Conservation (phyloP, 2,888 invertebrate species). For the Eristalis tenax region DNA sequence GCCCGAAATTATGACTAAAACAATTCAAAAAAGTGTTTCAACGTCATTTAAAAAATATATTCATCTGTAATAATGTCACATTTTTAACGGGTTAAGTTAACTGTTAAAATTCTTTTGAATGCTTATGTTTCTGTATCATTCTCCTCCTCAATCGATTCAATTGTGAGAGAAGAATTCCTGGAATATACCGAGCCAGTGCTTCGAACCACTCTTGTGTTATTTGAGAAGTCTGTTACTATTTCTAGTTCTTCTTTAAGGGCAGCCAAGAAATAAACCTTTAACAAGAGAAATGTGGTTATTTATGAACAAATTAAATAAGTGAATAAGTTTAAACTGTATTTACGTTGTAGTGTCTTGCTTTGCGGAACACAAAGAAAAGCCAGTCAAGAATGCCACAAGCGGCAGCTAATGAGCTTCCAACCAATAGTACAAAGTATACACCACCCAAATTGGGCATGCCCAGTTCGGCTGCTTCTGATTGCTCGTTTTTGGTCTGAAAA, state of each 20-base stretch:
- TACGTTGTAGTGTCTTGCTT: conserved; percentile 78
- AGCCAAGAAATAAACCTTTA: conserved; percentile 85
- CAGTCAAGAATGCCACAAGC: conserved; percentile 78
- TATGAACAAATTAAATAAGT: background rate
- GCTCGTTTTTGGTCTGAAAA: conserved; percentile 76
- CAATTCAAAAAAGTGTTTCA: too few species aligned
- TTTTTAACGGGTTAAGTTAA: background rate
- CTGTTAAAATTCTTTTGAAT: background rate
- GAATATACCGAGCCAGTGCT: conserved; percentile 80
- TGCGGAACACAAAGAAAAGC: conserved; percentile 76
- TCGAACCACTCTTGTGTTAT: conserved; percentile 86
- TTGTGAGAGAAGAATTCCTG: conserved; percentile 78
- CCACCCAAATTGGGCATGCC: conserved; percentile 86
- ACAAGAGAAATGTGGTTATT: conserved; percentile 42
- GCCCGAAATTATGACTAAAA: too few species aligned
- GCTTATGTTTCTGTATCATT: conserved; percentile 23
- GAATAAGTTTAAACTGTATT: background rate
- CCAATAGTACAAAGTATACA: conserved; percentile 84
- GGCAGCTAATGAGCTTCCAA: conserved; percentile 80
- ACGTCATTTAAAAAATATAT: background rate
- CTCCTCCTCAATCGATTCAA: conserved; percentile 75
- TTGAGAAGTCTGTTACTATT: conserved; percentile 87
- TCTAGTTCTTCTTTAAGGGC: conserved; percentile 87
- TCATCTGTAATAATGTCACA: background rate
- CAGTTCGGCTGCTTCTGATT: conserved; percentile 81